phyloP scores from a whole-genome alignment of 1,140 invertebrate genomes.

The Brachionus plicatilis region DNA sequence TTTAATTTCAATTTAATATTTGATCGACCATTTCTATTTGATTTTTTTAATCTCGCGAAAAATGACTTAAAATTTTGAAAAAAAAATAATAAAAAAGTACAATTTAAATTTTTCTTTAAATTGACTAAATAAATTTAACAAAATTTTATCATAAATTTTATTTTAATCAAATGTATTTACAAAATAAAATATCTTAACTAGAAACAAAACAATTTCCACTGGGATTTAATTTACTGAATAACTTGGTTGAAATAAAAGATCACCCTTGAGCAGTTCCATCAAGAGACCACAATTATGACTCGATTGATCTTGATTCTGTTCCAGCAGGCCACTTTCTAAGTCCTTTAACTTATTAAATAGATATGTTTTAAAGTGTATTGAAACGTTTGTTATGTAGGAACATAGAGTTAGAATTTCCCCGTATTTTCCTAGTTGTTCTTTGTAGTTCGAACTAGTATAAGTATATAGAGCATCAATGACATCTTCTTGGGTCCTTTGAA shows the following conservation, averaged over 20 bases:
- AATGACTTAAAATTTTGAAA: too few species aligned
- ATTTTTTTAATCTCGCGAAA: too few species aligned
- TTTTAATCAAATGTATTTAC: neutral
- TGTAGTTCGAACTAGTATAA: constrained; percentile 83
- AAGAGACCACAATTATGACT: constrained; percentile 71
- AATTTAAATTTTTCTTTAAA: too few species aligned
- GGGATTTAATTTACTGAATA: constrained; percentile 16
- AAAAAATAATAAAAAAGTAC: too few species aligned
- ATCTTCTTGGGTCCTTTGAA: constrained; percentile 83
- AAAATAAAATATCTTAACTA: neutral
- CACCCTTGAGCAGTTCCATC: constrained; percentile 79
- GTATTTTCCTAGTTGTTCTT: constrained; percentile 84
- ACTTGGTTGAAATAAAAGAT: constrained; percentile 36
- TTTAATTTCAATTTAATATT: too few species aligned
- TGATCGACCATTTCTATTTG: too few species aligned
- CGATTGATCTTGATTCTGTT: constrained; percentile 64
- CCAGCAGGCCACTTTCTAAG: constrained; percentile 65
- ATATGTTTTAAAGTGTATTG: constrained; percentile 84
- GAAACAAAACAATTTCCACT: neutral
- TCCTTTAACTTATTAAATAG: constrained; percentile 41
- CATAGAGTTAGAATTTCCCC: constrained; percentile 84
- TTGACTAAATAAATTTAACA: too few species aligned
- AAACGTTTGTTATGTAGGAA: constrained; percentile 81
- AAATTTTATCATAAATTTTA: neutral
- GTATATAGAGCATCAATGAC: constrained; percentile 82